Percentiles rank a stretch among this genome's conserved stretches.
Evolutionary conservation across 2,113 vertebrate genomes (phyloP).

Genomic region (Ahaetulla prasina): DNA sequence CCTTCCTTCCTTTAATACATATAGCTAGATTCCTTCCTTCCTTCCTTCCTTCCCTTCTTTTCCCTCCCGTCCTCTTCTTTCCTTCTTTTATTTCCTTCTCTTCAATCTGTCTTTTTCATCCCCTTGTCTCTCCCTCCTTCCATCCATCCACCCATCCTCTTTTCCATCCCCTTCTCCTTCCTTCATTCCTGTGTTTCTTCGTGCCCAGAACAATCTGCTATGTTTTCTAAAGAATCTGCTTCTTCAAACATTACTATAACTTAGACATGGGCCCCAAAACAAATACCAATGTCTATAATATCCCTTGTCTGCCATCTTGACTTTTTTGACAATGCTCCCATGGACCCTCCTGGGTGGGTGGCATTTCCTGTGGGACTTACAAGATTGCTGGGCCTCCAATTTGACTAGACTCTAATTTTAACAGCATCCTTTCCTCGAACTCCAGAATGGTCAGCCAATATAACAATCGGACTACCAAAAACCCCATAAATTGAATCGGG

Average conservation of each 20-base stretch:
- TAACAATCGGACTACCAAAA: background rate
- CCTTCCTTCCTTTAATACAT: background rate
- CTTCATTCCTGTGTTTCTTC: background rate
- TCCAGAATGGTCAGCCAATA: background rate
- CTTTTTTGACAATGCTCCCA: background rate
- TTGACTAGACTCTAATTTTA: background rate
- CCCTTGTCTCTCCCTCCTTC: background rate
- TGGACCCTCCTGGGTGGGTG: background rate
- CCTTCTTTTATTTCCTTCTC: background rate
- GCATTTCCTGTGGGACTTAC: background rate
- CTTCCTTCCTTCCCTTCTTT: background rate
- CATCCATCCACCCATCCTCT: background rate
- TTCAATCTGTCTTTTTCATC: background rate
- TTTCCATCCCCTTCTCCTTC: background rate
- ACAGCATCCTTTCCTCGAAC: background rate
- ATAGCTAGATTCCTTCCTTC: background rate
- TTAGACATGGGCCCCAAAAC: conserved; percentile 7
- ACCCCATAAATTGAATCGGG: background rate
- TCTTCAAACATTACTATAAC: background rate
- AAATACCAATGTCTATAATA: background rate
- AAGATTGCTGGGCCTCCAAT: background rate
- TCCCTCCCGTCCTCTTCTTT: background rate
- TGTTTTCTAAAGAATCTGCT: background rate
- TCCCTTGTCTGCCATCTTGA: background rate
- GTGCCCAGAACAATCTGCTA: rapidly evolving